These are phyloP conservation scores for Hemicentrotus pulcherrimus DNA, from an alignment of 35 echinoderm and acorn worm species.

Conservation along the genomic window DNA sequence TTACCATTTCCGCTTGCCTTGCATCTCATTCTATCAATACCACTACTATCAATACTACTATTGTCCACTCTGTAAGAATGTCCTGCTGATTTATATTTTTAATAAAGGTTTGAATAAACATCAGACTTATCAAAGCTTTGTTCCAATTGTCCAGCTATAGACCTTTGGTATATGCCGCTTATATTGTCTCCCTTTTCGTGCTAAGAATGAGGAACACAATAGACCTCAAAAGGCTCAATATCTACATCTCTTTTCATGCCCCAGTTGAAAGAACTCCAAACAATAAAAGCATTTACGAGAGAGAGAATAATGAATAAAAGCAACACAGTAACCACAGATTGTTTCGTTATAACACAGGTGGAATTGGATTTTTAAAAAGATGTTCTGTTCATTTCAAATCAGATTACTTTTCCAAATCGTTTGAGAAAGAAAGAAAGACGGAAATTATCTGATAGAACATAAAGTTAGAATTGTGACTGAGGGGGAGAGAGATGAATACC, in stretches of 20 bases:
- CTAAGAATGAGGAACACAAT: neutral
- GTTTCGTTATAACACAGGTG: neutral
- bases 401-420: neutral
- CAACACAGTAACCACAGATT: neutral
- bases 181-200: neutral
- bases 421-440: neutral
- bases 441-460: neutral
- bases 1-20: neutral
- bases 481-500: neutral
- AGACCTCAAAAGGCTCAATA: neutral
- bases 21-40: neutral
- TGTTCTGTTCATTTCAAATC: neutral
- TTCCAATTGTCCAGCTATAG: neutral
- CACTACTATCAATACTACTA: neutral
- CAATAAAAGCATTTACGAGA: neutral
- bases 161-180: neutral
- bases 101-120: conserved; percentile 4
- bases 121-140: neutral
- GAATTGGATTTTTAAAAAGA: neutral
- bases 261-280: neutral
- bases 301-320: neutral
- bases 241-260: neutral
- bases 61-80: neutral
- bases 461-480: neutral
- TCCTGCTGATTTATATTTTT: neutral